A percentile compares a stretch with the other conserved stretches of the same genome.
Conservation (phyloP, 2,888 invertebrate species). For the Stenichneumon culpator region DNA sequence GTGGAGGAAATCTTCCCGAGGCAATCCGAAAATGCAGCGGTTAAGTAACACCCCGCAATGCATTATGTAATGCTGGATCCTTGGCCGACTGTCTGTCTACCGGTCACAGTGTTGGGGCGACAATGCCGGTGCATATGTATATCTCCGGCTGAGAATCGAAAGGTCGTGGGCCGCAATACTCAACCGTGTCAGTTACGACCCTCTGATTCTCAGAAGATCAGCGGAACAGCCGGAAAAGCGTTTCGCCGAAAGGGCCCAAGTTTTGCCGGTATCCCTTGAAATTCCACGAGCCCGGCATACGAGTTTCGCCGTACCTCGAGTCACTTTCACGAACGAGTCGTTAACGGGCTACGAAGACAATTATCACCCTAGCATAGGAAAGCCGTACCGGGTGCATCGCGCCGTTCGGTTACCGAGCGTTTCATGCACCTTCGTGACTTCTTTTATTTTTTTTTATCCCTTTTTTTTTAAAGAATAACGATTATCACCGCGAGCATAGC, state of each 20-base stretch:
- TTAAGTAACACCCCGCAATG: slow-evolving; percentile 62
- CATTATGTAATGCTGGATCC: slow-evolving; percentile 58
- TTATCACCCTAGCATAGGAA: slow-evolving; percentile 33
- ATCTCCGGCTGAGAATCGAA: not conserved
- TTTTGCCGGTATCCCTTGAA: not conserved
- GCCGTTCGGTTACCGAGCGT: not conserved
- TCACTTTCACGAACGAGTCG: slow-evolving; percentile 45
- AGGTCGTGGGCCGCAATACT: not conserved
- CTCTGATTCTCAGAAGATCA: too few relatives aligned
- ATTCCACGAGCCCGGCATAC: not conserved
- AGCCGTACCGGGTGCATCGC: not conserved
- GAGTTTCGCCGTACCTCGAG: slow-evolving; percentile 38
- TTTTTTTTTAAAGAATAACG: slow-evolving; percentile 59
- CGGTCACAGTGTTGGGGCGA: slow-evolving; percentile 16
- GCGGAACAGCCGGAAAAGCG: not conserved
- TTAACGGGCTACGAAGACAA: slow-evolving; percentile 57
- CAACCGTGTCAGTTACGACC: too few relatives aligned
- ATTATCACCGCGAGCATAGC: slow-evolving; percentile 61
- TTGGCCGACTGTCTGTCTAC: slow-evolving; percentile 22
- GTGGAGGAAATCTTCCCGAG: slow-evolving; percentile 20
- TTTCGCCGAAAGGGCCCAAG: not conserved
- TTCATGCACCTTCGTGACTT: slow-evolving; percentile 30
- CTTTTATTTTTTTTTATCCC: not conserved
- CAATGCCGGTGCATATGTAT: not conserved
- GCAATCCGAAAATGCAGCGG: slow-evolving; percentile 64